Base-by-base conservation (phyloP, 2,888 invertebrate species). In the Lagria hirta region DNA sequence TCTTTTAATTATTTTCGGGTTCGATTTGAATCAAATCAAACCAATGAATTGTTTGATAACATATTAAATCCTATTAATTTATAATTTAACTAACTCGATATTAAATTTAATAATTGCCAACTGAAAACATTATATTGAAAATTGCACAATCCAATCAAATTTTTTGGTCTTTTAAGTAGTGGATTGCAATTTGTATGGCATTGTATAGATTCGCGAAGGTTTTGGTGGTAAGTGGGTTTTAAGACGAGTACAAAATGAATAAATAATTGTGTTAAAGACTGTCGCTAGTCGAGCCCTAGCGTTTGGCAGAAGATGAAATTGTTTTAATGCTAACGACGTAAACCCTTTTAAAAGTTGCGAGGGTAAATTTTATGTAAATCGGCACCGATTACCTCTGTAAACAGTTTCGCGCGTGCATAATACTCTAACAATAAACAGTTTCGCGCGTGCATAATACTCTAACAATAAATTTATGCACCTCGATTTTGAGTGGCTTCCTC, bases 381-480 rank as follows among this genome's bases (percentile, higher is more conserved):
- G 56, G 35, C 44, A 43, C 46, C 55, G 58, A 57, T 60, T 61
- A 55, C 55, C 55, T 59, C 49, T 52, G 58, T 57, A 58, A 60
- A 60, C 59, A 57, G 55, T 54, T 57, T 58, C 53, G 53, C 58
- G 54, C 57, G 58, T 58, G 56, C 55, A 56, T n/a, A n/a, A n/a
- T n/a, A n/a, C n/a, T n/a, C n/a, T n/a, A n/a, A n/a, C 49, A 51
- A 57, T 57, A 58, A 60, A 60, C 59, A 57, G 55, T 54, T 57
- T 58, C 53, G 53, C 58, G 54, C 57, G 58, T 58, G 56, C 55
- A 56, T 57, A 58, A 57, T 58, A 52, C 54, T 52, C 41, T 49
- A 61, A 55, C 60, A 61, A 60, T 62, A 62, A 62, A 62, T 62
- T 61, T 61, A 62, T 62, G 60, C 61, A 60, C 60, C 61, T 61